Conservation (phyloP, 1,140 invertebrate species). For the Dendroctonus ponderosae region DNA sequence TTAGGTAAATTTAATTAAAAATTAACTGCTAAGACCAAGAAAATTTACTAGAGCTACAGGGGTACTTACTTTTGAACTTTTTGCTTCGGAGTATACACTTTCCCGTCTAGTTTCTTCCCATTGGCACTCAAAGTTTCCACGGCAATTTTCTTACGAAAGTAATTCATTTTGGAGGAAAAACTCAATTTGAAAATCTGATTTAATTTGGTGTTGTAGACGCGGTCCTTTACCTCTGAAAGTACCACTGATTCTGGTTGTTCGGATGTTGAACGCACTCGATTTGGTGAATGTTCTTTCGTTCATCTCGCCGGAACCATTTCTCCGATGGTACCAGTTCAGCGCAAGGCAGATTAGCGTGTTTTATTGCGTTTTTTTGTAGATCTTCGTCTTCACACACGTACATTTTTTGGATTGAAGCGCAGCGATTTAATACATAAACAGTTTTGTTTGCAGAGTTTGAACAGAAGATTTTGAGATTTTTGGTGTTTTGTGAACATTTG, state of each 20-base stretch:
- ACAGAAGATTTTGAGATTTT: too few species aligned
- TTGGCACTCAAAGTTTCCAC: slow-evolving; percentile 15
- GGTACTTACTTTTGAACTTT: slow-evolving; percentile 18
- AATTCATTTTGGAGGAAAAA: slow-evolving; percentile 1
- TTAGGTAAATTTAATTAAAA: background rate
- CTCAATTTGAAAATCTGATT: too few species aligned
- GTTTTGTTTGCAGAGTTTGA: too few species aligned
- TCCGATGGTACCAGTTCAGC: slow-evolving; percentile 5
- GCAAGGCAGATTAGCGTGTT: background rate
- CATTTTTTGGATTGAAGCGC: too few species aligned
- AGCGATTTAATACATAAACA: too few species aligned
- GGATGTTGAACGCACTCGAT: too few species aligned
- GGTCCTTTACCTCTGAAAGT: too few species aligned
- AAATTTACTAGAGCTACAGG: background rate
- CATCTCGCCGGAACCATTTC: slow-evolving; percentile 1
- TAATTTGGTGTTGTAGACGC: too few species aligned
- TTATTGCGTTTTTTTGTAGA: too few species aligned
- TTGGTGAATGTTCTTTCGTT: background rate
- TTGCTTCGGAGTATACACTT: slow-evolving; percentile 7
- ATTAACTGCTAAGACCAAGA: background rate
- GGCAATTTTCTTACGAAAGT: slow-evolving; percentile 8
- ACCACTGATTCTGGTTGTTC: too few species aligned
- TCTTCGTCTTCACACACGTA: too few species aligned
- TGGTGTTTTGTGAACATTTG: too few species aligned
- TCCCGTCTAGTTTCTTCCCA: slow-evolving; percentile 1